Base-by-base conservation (phyloP, 2,797 vertebrate species). In the Amblyraja radiata region DNA sequence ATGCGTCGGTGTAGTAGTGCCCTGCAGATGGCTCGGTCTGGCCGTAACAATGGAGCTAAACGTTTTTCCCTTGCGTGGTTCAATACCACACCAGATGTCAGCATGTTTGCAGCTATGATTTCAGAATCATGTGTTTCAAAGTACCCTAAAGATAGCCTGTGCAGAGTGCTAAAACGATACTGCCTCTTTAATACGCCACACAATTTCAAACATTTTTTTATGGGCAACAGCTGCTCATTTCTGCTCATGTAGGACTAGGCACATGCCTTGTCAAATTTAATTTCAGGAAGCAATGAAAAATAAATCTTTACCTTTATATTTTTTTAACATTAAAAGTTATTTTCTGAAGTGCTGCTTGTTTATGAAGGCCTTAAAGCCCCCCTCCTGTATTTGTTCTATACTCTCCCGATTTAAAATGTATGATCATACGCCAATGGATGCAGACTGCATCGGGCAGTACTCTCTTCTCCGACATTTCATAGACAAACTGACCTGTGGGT, bases 401-500 rank as follows among this genome's bases (percentile, higher is more conserved):
- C 13, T 54, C 14, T 7, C 25, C 39, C n/a, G n/a, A 58, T 76
- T 92, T 2, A 25, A 92, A 92, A 58, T 9, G 1, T 46, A 16
- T 9, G 46, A 71, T 8, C 90, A 76, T 39, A 76, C 0, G 1
- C 32, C 2, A 10, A 54, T 92, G 39, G 39, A 71, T 58, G 71
- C 39, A 76, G 39, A 76, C 46, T 18, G 6, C 39, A 65, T 23
- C 23, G 23, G 71, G 10, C 68, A 46, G 65, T 91, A 46, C 39
- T 76, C 90, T 74, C 71, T 76, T 74, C 71, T 54, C 90, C 32
- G 90, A 91, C 68, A 91, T 91, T 54, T 91, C 90, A 74, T 28
- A 54, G 90, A 71, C 90, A 71, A 90, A 90, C 88, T 10, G 88
- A 71, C 65, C 88, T 90, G 32, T 39, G 88, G 16, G n/a, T 90